Evolutionary conservation across 2,113 vertebrate genomes (phyloP), one percentile per base, ranked within the genome.

Genomic region (Oreotrochilus melanogaster): DNA sequence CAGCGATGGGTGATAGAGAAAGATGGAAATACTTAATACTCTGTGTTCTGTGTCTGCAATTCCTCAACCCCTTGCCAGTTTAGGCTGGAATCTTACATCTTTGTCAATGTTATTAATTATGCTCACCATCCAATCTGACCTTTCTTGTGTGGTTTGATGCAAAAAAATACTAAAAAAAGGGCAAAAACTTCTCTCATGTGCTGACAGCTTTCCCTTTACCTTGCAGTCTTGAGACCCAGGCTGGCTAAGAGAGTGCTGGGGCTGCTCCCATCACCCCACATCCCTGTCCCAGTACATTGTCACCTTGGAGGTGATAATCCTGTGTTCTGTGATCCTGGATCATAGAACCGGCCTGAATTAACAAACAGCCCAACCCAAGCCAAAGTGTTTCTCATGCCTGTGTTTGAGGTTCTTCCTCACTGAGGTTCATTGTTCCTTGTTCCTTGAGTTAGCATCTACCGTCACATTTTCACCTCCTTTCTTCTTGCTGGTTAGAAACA

Each of bases 1-100:
- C n/a, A 79, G 18, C 0, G 0, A 10, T 17, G 31, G n/a, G 15
- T 66, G 56, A 58, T 13, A 58, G 4, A n/a, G 39, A 62, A 67
- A 43, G 39, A 25, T 17, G 17, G 66, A 47, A 88, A 42, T 53
- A 31, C 16, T 69, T 48, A 21, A 1, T 30, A 9, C 12, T 39
- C 35, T 39, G 1, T 85, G 1, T 54, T 91, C 18, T 42, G 27
- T n/a, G 30, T 5, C 39, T 72, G 53, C 51, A 48, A 45, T 16
- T 88, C 39, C 48, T 67, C 53, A 60, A 53, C 65, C 24, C 16
- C 27, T 70, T 25, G 27, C 39, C 58, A 86, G 5, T 1, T 1
- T 0, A 72, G 57, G 22, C 66, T 95, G 84, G 74, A 78, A 74
- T 65, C 24, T 58, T 42, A 45, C 47, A 58, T 82, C 78, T 74